Evolutionary conservation across 1,140 invertebrate species (phyloP).

Genomic region (Andrena cerasifolii): DNA sequence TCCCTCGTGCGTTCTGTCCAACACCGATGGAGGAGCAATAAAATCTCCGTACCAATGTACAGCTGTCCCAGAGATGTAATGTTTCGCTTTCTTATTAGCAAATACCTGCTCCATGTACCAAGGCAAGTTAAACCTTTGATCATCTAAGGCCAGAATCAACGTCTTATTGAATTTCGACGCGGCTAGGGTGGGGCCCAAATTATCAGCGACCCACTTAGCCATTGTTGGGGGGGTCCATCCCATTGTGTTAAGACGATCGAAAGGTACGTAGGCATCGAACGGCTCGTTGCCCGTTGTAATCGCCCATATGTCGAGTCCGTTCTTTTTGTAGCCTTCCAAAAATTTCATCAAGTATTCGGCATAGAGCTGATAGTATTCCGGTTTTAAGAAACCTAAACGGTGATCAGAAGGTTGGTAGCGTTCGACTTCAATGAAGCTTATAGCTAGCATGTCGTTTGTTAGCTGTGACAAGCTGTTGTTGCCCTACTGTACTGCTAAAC

Average conservation of each 20-base stretch:
- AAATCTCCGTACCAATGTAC: constrained; percentile 88
- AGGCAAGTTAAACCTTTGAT: constrained; percentile 86
- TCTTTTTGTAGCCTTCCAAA: constrained; percentile 82
- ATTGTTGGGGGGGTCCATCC: constrained; percentile 85
- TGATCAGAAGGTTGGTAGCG: background rate
- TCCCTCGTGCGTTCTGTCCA: constrained; percentile 83
- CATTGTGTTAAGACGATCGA: constrained; percentile 88
- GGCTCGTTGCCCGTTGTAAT: constrained; percentile 88
- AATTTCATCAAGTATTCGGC: constrained; percentile 91
- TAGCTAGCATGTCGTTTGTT: no score
- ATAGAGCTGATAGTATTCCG: constrained; percentile 89
- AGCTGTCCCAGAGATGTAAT: constrained; percentile 85
- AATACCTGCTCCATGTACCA: constrained; percentile 76
- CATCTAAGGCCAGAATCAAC: constrained; percentile 88
- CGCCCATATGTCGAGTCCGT: constrained; percentile 84
- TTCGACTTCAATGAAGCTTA: no score
- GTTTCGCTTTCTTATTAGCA: constrained; percentile 2
- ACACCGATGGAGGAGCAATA: constrained; percentile 80
- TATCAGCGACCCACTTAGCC: constrained; percentile 86
- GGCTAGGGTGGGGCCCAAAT: constrained; percentile 87
- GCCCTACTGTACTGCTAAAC: no score
- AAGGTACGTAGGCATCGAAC: constrained; percentile 83
- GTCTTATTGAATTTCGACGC: constrained; percentile 83
- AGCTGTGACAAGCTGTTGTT: no score
- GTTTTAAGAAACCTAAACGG: constrained; percentile 83